These are phyloP conservation scores for Acrocephalus scirpaceus DNA, from an alignment of 2,797 vertebrate species.

Conservation along the genomic window DNA sequence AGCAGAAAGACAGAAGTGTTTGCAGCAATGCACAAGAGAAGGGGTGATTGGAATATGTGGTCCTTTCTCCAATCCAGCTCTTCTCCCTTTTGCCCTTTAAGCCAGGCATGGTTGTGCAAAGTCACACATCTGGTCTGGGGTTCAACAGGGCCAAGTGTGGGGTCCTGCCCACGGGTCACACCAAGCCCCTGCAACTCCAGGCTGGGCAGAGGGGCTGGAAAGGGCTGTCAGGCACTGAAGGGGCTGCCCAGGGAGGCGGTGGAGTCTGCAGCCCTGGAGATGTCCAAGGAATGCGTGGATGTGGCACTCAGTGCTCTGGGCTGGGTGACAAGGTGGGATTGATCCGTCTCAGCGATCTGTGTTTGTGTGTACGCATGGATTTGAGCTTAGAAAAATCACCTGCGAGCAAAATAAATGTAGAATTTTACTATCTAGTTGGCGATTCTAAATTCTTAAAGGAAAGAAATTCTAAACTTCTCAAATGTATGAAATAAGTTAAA, in stretches of 20 bases:
- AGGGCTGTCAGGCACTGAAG: background rate
- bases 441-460: background rate
- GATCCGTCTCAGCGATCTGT: accelerated
- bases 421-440: background rate
- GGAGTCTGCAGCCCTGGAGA: background rate
- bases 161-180: background rate
- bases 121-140: background rate
- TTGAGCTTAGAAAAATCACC: background rate
- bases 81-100: background rate
- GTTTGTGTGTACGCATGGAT: accelerated
- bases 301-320: background rate
- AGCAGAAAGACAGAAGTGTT: background rate
- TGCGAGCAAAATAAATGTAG: background rate
- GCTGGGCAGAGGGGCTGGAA: background rate
- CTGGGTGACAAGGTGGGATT: background rate
- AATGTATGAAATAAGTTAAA: background rate
- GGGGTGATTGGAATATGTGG: background rate
- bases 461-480: background rate
- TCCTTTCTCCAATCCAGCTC: background rate
- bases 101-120: background rate
- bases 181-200: background rate
- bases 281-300: accelerated
- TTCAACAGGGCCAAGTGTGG: accelerated
- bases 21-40: background rate
- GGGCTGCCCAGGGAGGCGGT: background rate